Percentiles rank a stretch among this genome's conserved stretches.
Conservation (phyloP, 2,888 invertebrate genomes). For the Microctonus hyperodae region DNA sequence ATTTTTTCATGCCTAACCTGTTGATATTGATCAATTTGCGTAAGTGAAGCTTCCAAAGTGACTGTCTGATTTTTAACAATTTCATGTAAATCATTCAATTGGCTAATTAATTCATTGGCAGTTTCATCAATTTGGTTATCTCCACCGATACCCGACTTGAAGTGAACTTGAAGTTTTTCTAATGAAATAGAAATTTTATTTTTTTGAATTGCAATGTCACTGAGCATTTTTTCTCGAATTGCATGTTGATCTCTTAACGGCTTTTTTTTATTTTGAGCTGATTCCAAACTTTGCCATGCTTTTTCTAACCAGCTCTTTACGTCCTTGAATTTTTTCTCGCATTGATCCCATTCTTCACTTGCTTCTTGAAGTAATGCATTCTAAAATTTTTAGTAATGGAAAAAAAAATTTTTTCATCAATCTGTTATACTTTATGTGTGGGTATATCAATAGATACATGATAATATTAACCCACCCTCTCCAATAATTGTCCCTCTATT, state of each 20-base stretch:
- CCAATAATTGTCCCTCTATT: constrained; percentile 83
- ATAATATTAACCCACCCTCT: constrained; percentile 73
- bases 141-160: constrained; percentile 84
- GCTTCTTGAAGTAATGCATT: constrained; percentile 89
- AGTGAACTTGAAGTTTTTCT: constrained; percentile 92
- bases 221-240: constrained; percentile 83
- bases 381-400: constrained; percentile 65
- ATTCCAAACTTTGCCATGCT: constrained; percentile 77
- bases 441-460: not conserved
- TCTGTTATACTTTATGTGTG: no score
- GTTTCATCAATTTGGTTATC: constrained; percentile 77
- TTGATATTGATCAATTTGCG: constrained; percentile 88
- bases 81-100: constrained; percentile 74
- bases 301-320: constrained; percentile 90
- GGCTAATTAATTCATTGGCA: constrained; percentile 73
- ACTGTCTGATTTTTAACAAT: constrained; percentile 71
- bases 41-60: constrained; percentile 77
- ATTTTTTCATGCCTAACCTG: constrained; percentile 62
- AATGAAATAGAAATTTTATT: constrained; percentile 88
- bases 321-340: constrained; percentile 92
- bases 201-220: constrained; percentile 87
- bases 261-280: constrained; percentile 84
- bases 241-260: constrained; percentile 87
- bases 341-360: constrained; percentile 95
- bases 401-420: constrained; percentile 8